Evolutionary conservation across 1,140 invertebrate genomes (phyloP).

Genomic region (Caenorhabditis latens): DNA sequence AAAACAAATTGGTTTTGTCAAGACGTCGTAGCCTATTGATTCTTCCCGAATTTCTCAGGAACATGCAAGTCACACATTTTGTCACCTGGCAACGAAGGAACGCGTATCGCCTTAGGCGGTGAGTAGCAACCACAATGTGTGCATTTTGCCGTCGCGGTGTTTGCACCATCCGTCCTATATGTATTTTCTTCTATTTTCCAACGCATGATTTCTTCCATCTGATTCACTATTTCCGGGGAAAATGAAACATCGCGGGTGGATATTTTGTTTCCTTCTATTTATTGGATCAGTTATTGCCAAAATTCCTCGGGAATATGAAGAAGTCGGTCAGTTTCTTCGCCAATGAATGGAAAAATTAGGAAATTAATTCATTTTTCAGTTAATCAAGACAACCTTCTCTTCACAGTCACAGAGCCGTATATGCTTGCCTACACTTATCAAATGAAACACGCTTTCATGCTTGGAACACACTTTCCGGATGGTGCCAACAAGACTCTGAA

Average conservation of each 20-base stretch:
- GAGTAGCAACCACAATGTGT: background rate
- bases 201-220: background rate
- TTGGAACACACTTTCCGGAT: slow-evolving; percentile 34
- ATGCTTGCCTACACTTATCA: slow-evolving; percentile 20
- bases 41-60: too few species aligned
- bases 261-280: background rate
- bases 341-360: background rate
- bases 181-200: background rate
- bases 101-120: background rate
- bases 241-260: slow-evolving; percentile 41
- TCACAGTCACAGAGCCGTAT: slow-evolving; percentile 36
- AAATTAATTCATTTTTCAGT: background rate
- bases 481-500: slow-evolving; percentile 17
- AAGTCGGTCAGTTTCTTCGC: slow-evolving; percentile 1
- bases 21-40: too few species aligned
- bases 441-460: slow-evolving; percentile 38
- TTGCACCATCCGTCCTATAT: background rate
- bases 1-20: too few species aligned
- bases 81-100: background rate
- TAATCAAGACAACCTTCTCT: slow-evolving; percentile 28
- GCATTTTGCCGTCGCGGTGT: slow-evolving; percentile 9
- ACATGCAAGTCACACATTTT: too few species aligned
- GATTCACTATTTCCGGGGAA: background rate
- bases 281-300: background rate
- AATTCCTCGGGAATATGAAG: slow-evolving; percentile 24